A percentile compares a stretch with the other conserved stretches of the same genome.
phyloP scores from a whole-genome alignment of 1,140 invertebrate species.

The Drosophila neocordata region DNA sequence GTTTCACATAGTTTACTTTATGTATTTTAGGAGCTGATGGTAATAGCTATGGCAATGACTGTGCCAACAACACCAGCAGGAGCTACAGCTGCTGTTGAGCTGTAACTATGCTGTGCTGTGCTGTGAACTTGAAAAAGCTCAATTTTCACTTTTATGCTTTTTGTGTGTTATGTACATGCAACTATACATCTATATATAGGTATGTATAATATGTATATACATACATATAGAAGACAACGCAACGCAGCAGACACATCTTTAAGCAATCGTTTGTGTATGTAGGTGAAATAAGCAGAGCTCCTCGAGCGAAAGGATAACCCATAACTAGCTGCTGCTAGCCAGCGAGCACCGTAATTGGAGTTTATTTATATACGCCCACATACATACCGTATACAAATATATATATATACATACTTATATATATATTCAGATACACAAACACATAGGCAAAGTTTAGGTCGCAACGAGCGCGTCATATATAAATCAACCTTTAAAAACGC shows the following conservation, averaged over 20 bases:
- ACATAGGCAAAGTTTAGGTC: constrained; percentile 9
- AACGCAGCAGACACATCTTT: constrained; percentile 20
- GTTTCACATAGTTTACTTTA: background rate
- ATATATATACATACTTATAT: background rate
- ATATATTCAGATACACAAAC: constrained; percentile 14
- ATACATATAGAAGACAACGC: constrained; percentile 3
- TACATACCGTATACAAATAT: constrained; percentile 13
- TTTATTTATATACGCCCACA: constrained; percentile 21
- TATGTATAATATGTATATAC: background rate
- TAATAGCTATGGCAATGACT: background rate
- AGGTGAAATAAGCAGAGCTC: constrained; percentile 1
- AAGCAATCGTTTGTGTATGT: constrained; percentile 9
- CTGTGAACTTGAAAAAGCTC: constrained; percentile 70
- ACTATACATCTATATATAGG: background rate
- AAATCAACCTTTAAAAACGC: constrained; percentile 73
- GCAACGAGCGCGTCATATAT: constrained; percentile 56
- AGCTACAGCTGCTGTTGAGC: background rate
- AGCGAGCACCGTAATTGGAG: constrained; percentile 6
- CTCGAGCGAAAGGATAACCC: background rate
- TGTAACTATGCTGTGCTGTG: constrained; percentile 24
- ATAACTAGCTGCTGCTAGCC: background rate
- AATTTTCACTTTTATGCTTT: constrained; percentile 68
- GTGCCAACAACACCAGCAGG: background rate
- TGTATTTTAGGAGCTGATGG: background rate
- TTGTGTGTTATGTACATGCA: background rate